These are phyloP conservation scores for Drosophila nigricruria DNA, from an alignment of 2,888 invertebrate species.

Conservation along the genomic window DNA sequence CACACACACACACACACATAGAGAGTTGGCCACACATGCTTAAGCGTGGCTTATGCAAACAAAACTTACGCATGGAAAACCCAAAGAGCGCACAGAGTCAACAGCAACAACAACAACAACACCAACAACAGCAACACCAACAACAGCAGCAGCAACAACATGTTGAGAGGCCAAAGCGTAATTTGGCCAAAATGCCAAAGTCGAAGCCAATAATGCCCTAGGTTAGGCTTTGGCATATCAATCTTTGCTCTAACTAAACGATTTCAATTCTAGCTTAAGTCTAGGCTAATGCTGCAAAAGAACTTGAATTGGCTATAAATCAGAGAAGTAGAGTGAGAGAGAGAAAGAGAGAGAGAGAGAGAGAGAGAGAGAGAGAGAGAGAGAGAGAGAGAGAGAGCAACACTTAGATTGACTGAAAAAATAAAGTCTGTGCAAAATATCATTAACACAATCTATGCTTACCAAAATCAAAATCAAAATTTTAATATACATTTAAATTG, in stretches of 20 bases:
- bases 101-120: slow-evolving; percentile 35
- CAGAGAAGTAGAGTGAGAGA: not conserved
- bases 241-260: slow-evolving; percentile 34
- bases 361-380: not conserved
- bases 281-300: slow-evolving; percentile 9
- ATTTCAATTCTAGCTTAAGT: slow-evolving; percentile 12
- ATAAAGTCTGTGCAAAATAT: not conserved
- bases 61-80: slow-evolving; percentile 76
- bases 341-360: not conserved
- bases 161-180: slow-evolving; percentile 13
- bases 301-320: slow-evolving; percentile 1
- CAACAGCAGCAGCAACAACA: slow-evolving; percentile 31
- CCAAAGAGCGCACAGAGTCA: slow-evolving; percentile 38
- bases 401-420: not conserved
- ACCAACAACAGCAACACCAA: slow-evolving; percentile 41
- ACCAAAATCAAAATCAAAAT: not conserved
- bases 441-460: not conserved
- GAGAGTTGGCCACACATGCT: slow-evolving; percentile 51
- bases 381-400: not conserved
- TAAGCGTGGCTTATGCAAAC: slow-evolving; percentile 69
- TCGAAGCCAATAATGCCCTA: slow-evolving; percentile 53
- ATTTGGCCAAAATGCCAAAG: slow-evolving; percentile 46
- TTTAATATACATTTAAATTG: not conserved
- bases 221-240: slow-evolving; percentile 42
- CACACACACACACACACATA: not conserved